A percentile compares a stretch with the other conserved stretches of the same genome.
These are phyloP conservation scores for Gopherus flavomarginatus DNA, from an alignment of 2,113 vertebrate species.

Conservation along the genomic window DNA sequence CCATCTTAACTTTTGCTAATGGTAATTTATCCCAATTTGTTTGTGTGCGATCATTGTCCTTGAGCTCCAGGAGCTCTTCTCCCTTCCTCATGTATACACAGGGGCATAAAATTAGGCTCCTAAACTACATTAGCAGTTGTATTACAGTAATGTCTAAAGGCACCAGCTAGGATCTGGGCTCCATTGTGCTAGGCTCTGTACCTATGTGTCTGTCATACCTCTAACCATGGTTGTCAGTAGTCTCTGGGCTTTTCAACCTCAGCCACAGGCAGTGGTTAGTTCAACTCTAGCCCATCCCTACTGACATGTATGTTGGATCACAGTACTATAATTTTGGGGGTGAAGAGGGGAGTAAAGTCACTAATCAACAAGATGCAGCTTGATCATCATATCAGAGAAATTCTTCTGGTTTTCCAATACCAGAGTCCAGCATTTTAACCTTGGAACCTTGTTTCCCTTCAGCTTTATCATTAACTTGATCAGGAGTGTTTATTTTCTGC, in stretches of 20 bases:
- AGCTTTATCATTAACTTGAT: neutral
- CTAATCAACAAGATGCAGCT: rapidly evolving
- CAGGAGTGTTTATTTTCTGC: conserved; percentile 17
- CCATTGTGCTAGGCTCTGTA: neutral
- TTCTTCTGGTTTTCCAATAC: neutral
- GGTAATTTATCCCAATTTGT: too few species aligned
- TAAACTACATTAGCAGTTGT: neutral
- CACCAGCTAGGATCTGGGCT: neutral
- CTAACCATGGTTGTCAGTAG: neutral
- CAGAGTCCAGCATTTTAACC: neutral
- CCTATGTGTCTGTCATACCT: neutral
- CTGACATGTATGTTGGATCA: neutral
- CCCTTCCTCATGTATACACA: neutral
- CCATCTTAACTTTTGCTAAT: neutral
- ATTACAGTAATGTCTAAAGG: neutral
- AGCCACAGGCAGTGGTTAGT: neutral
- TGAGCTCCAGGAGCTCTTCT: neutral
- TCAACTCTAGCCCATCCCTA: neutral
- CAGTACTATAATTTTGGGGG: neutral
- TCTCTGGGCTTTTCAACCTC: neutral
- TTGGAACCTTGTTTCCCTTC: neutral
- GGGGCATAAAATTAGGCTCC: neutral
- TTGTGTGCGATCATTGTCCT: too few species aligned
- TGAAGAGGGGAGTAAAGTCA: neutral
- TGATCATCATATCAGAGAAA: neutral